Conservation (phyloP, 2,113 vertebrate species). For the Cervus canadensis region DNA sequence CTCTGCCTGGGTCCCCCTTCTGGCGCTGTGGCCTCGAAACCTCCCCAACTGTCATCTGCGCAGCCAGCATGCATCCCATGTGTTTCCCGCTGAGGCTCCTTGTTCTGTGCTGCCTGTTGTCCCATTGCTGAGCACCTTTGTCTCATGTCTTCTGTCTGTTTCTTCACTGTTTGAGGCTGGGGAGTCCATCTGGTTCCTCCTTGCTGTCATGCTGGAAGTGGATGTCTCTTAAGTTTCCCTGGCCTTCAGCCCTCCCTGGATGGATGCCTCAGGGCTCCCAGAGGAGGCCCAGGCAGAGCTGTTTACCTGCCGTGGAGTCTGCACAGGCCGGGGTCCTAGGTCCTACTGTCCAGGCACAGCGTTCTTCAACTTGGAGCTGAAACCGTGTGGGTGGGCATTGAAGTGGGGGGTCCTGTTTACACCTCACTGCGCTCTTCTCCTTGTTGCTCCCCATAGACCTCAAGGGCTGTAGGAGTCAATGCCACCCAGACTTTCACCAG, state of each 20-base stretch:
- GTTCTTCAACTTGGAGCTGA: neutral
- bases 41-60: too few species aligned
- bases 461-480: neutral
- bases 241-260: neutral
- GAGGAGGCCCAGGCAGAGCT: neutral
- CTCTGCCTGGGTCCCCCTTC: neutral
- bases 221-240: neutral
- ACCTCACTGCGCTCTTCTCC: neutral
- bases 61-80: neutral
- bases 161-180: neutral
- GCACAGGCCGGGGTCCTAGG: neutral
- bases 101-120: neutral
- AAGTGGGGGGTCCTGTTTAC: accelerated
- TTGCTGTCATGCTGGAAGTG: neutral
- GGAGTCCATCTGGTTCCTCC: neutral
- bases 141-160: neutral
- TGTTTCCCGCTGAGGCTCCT: neutral
- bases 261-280: neutral
- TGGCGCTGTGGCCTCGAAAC: neutral
- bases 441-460: neutral
- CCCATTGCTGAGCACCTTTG: neutral
- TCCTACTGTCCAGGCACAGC: neutral
- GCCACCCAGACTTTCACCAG: neutral
- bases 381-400: neutral
- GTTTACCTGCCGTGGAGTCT: neutral